phyloP scores from a whole-genome alignment of 1,140 invertebrate genomes.

The Oryzaephilus surinamensis region DNA sequence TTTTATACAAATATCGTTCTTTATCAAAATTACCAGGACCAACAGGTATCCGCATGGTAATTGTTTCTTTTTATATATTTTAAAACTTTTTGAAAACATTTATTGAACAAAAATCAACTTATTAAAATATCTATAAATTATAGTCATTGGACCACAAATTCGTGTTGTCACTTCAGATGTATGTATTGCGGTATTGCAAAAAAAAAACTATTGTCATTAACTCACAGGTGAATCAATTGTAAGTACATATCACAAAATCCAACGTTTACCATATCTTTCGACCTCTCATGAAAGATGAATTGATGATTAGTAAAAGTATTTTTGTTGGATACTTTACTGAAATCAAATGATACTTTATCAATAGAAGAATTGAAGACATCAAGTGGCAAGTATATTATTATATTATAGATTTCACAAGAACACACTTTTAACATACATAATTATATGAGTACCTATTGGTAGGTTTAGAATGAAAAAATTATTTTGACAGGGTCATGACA shows the following conservation, averaged over 20 bases:
- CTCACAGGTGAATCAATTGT: too few relatives aligned
- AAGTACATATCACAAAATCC: conserved; percentile 22
- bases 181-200: conserved; percentile 20
- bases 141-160: conserved; percentile 19
- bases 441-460: too few relatives aligned
- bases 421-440: conserved; percentile 56
- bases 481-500: conserved; percentile 64
- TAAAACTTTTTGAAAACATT: too few relatives aligned
- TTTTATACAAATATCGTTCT: conserved; percentile 1
- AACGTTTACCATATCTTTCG: conserved; percentile 33
- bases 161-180: conserved; percentile 21
- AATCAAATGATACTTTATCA: conserved; percentile 37
- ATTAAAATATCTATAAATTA: conserved; percentile 21
- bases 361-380: conserved; percentile 76
- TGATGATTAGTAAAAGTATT: conserved; percentile 30
- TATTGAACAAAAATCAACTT: conserved; percentile 15
- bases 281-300: conserved; percentile 36
- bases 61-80: neutral
- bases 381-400: conserved; percentile 43
- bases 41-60: neutral
- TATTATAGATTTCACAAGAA: neutral
- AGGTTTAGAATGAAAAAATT: neutral
- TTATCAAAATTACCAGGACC: conserved; percentile 3
- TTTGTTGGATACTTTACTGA: conserved; percentile 21
- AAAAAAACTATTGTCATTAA: conserved; percentile 10